Base-by-base conservation (phyloP, 1,140 invertebrate species). In the Panulirus ornatus region DNA sequence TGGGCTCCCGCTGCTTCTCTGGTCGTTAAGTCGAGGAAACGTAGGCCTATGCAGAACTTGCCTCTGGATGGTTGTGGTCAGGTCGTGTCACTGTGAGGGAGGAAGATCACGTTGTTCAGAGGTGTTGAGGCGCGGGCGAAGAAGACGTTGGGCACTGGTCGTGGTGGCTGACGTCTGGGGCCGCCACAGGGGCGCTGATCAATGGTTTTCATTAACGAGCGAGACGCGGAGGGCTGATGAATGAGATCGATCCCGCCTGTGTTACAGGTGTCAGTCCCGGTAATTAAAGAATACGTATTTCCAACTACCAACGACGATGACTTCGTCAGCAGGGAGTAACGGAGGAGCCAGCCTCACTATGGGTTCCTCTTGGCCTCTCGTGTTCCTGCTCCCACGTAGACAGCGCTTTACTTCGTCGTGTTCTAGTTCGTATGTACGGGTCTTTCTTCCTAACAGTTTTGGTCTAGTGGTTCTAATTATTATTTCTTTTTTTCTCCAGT, bases 191-290 rank as follows among this genome's bases (percentile, higher is more conserved):
- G 42, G 76, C 44, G n/a, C 42, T 54, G 76, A 79, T 51, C 76
- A 79, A 79, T 51, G 76, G 36, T n/a, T 54, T 44, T 51, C 76
- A 51, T 79, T 79, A 79, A 79, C 34, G 76, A 51, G 51, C 16
- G 42, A 44, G n/a, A 44, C 76, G 44, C 76, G 22, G 42, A 47
- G 54, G 14, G 76, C 44, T 79, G 76, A 79, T 51, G 76, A 79
- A 79, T 30, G 27, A 0, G n/a, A 51, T 79, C 76, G 76, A 79
- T 79, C 51, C 76, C 34, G 42, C 11, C 38, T 22, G 51, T n/a
- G 76, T 79, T 51, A 79, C n/a, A 51, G 19, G 42, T 51, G 76
- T 79, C 76, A 79, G 76, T 51, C 44, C 34, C 47, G n/a, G 27
- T 47, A 51, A 79, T 79, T 47, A 79, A n/a, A n/a, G 51, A 79